Conservation (phyloP, 2,113 vertebrate species). For the Corythaixoides concolor region DNA sequence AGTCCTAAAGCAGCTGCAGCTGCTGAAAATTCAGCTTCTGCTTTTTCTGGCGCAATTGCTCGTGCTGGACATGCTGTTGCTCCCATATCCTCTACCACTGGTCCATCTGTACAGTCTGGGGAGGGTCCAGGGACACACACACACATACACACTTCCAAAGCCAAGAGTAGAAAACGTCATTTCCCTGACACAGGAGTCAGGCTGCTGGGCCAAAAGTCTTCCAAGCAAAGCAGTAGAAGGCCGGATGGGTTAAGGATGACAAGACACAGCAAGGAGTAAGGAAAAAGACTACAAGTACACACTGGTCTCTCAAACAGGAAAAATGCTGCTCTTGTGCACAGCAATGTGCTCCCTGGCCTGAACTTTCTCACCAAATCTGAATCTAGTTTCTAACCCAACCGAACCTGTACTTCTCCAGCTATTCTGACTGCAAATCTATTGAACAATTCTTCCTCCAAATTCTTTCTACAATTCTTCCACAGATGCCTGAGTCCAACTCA, state of each 20-base stretch:
- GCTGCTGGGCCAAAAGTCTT: not conserved
- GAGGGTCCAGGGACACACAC: slow-evolving; percentile 42
- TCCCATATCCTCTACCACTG: slow-evolving; percentile 19
- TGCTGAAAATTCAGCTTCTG: slow-evolving; percentile 52
- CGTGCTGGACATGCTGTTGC: slow-evolving; percentile 33
- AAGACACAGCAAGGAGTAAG: not conserved
- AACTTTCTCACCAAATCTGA: not conserved
- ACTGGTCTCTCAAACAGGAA: not conserved
- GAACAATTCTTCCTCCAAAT: not conserved
- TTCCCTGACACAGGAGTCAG: not conserved
- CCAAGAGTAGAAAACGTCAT: slow-evolving; percentile 7
- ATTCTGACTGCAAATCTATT: not conserved
- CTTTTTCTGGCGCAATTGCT: slow-evolving; percentile 32
- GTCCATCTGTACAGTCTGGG: slow-evolving; percentile 45
- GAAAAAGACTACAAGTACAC: not conserved
- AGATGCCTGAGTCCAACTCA: not conserved
- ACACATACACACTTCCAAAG: not conserved
- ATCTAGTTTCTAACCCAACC: not conserved
- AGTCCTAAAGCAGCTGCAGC: slow-evolving; percentile 36
- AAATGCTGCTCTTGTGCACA: not conserved
- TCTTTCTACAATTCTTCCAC: not conserved
- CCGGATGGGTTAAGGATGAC: not conserved
- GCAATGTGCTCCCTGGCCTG: not conserved
- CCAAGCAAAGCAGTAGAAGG: not conserved
- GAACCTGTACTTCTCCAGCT: not conserved